A percentile compares a stretch with the other conserved stretches of the same genome.
phyloP scores from a whole-genome alignment of 2,797 vertebrate species.

The Dromococcyx pavoninus region DNA sequence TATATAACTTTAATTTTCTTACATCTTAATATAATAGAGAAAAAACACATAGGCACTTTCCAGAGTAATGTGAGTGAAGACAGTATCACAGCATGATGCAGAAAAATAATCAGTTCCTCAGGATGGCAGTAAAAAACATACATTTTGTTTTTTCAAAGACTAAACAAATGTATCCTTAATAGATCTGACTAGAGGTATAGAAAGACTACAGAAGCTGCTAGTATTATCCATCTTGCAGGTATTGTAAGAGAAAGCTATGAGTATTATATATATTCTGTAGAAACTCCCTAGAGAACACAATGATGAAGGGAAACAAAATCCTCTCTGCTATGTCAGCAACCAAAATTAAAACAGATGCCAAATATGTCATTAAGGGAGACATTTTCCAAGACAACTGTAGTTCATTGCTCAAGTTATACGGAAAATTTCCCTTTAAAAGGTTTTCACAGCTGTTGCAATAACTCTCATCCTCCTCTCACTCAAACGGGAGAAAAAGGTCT shows the following conservation, averaged over 20 bases:
- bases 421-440: neutral
- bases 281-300: neutral
- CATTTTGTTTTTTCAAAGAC: constrained; percentile 1
- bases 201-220: neutral
- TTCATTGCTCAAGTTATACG: neutral
- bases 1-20: neutral
- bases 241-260: neutral
- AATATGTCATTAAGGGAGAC: constrained; percentile 7
- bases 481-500: neutral
- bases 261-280: neutral
- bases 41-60: neutral
- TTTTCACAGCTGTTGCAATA: neutral
- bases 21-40: neutral
- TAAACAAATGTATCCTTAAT: constrained; percentile 12
- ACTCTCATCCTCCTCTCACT: neutral
- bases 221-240: neutral
- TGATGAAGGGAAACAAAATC: constrained; percentile 7
- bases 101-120: constrained; percentile 6
- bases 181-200: neutral
- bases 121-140: constrained; percentile 8
- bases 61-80: neutral
- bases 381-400: neutral
- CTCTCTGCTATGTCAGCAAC: constrained; percentile 26
- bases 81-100: neutral
- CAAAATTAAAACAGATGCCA: constrained; percentile 52